Conservation (phyloP, 2,113 vertebrate species). For the Ramphastos sulfuratus region DNA sequence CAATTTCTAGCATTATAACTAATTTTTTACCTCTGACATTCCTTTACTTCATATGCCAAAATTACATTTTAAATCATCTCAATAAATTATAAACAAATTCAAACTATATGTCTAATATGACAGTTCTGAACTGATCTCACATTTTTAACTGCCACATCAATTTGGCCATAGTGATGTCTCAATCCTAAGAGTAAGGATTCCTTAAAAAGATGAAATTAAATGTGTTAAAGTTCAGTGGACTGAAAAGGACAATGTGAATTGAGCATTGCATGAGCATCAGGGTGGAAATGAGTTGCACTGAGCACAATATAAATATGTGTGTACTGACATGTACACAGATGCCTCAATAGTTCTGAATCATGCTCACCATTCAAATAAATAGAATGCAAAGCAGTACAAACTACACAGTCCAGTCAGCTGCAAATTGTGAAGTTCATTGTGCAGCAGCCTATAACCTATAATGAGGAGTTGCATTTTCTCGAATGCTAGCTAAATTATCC, state of each 20-base stretch:
- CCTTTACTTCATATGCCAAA: not conserved
- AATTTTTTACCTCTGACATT: not conserved
- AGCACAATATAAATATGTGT: not conserved
- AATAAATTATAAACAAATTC: not conserved
- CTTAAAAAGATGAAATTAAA: not conserved
- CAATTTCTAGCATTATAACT: not conserved
- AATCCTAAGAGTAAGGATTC: not conserved
- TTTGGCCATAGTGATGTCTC: not conserved
- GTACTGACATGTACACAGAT: not conserved
- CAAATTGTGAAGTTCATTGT: not conserved
- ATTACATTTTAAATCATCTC: not conserved
- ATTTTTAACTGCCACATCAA: not conserved
- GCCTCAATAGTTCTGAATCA: not conserved
- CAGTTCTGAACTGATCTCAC: not conserved
- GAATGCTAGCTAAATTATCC: not conserved
- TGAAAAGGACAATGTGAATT: not conserved
- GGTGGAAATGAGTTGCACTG: not conserved
- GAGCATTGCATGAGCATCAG: not conserved
- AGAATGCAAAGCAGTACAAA: not conserved
- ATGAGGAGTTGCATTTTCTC: not conserved
- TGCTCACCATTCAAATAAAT: not conserved
- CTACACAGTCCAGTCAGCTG: not conserved
- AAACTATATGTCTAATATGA: not conserved
- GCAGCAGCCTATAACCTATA: not conserved
- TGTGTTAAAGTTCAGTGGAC: not conserved